Conservation (phyloP, 2,797 vertebrate genomes). For the Periparus ater region DNA sequence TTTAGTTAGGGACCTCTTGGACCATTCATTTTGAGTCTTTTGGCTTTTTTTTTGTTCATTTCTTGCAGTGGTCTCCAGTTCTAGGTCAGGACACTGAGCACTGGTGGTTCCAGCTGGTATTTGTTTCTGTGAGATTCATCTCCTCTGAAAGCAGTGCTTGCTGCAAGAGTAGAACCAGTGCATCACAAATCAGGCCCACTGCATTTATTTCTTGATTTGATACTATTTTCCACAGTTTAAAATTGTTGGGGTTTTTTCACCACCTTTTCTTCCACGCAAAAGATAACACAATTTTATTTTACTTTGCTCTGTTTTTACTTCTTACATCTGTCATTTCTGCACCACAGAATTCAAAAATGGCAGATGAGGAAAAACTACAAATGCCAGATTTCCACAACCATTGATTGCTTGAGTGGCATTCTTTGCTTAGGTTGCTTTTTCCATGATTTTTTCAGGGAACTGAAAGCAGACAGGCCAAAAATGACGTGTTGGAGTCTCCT, state of each 20-base stretch:
- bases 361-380: background rate
- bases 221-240: background rate
- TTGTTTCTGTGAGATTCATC: background rate
- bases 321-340: background rate
- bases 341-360: background rate
- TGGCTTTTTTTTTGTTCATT: background rate
- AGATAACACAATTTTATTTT: background rate
- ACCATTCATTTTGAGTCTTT: background rate
- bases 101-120: background rate
- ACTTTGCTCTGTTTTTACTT: background rate
- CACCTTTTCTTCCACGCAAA: background rate
- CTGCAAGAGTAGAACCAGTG: background rate
- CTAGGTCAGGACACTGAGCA: background rate
- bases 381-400: background rate
- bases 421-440: background rate
- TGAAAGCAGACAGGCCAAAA: conserved; percentile 84
- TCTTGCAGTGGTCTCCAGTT: background rate
- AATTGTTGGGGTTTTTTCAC: fast-evolving
- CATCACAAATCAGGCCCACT: background rate
- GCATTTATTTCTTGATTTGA: background rate
- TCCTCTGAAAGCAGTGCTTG: background rate
- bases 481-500: conserved; percentile 85
- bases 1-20: background rate
- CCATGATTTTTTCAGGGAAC: conserved; percentile 78
- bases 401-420: background rate